Evolutionary conservation across 2,888 invertebrate genomes (phyloP).

Genomic region (Polylopha cassiicola): DNA sequence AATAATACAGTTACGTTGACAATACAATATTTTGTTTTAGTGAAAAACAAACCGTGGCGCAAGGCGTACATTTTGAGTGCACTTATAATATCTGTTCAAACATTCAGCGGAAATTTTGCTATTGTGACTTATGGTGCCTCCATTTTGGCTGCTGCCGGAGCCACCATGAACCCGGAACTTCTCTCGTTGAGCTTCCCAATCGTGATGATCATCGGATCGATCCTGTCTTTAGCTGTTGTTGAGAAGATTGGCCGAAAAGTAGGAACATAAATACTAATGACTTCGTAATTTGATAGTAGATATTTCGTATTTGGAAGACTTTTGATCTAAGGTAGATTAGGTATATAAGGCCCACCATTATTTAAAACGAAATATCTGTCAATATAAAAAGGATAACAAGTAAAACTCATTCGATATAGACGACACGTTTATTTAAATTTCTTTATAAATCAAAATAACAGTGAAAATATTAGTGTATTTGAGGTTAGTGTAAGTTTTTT

Average conservation of each 20-base stretch:
- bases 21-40: constrained; percentile 29
- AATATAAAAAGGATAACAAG: too few relatives aligned
- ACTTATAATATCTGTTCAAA: constrained; percentile 30
- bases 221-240: constrained; percentile 32
- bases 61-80: constrained; percentile 34
- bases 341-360: too few relatives aligned
- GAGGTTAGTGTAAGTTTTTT: too few relatives aligned
- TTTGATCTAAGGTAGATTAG: too few relatives aligned
- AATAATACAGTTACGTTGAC: background rate
- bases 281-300: too few relatives aligned
- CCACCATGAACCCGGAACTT: constrained; percentile 35
- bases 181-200: constrained; percentile 39
- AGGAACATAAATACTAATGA: background rate
- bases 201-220: constrained; percentile 36
- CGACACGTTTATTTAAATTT: too few relatives aligned
- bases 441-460: too few relatives aligned
- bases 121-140: constrained; percentile 39
- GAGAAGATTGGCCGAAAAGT: constrained; percentile 21
- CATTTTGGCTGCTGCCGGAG: constrained; percentile 35
- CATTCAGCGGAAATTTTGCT: constrained; percentile 35
- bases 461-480: too few relatives aligned
- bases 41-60: constrained; percentile 41
- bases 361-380: too few relatives aligned
- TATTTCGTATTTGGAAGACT: too few relatives aligned
- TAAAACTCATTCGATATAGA: too few relatives aligned